Evolutionary conservation across 2,797 vertebrate species (phyloP).

Genomic region (Chaenodraco wilsoni): DNA sequence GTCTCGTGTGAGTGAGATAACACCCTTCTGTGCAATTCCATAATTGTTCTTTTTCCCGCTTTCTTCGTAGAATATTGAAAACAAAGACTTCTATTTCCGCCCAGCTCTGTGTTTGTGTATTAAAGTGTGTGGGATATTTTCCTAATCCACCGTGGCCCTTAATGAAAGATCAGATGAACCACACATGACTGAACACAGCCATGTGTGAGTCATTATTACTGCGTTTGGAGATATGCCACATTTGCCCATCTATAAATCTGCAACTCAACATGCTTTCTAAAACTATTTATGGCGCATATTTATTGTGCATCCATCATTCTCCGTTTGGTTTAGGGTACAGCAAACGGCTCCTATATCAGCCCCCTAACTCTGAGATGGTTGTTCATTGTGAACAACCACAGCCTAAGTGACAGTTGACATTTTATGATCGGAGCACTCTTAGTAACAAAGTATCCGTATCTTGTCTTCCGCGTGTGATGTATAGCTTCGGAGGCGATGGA

Average conservation of each 20-base stretch:
- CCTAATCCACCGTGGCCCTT: background rate
- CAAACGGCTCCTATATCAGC: slow-evolving; percentile 34
- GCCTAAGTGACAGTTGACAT: slow-evolving; percentile 64
- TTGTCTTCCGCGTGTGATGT: slow-evolving; percentile 52
- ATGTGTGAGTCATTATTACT: background rate
- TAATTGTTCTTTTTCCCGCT: background rate
- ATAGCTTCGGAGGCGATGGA: slow-evolving; percentile 11
- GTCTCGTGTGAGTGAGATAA: slow-evolving; percentile 28
- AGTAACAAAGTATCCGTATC: slow-evolving; percentile 47
- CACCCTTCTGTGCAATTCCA: background rate
- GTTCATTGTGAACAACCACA: slow-evolving; percentile 42
- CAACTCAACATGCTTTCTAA: slow-evolving; percentile 15
- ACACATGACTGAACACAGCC: background rate
- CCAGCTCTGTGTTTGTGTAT: background rate
- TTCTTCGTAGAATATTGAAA: background rate
- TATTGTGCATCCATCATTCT: slow-evolving; percentile 34
- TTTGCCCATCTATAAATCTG: slow-evolving; percentile 25
- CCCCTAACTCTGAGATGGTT: slow-evolving; percentile 22
- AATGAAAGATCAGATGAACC: background rate
- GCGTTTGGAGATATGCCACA: background rate
- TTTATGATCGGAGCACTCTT: slow-evolving; percentile 51
- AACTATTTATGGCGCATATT: slow-evolving; percentile 19
- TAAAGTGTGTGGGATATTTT: background rate
- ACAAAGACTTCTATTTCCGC: background rate
- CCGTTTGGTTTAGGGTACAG: slow-evolving; percentile 3